Conservation (phyloP, 2,113 vertebrate genomes). For the Brachionichthys hirsutus region DNA sequence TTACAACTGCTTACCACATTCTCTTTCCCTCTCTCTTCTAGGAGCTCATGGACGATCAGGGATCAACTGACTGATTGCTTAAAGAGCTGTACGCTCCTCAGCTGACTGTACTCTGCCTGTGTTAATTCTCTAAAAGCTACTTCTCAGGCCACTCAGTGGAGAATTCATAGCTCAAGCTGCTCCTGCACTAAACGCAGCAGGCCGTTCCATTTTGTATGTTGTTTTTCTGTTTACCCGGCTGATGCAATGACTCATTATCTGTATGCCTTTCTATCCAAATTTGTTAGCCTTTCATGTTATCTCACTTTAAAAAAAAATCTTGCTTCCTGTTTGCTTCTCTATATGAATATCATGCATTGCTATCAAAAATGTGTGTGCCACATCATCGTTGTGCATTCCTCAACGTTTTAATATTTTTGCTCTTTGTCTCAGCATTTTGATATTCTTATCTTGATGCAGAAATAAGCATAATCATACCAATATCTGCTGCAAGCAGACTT, state of each 20-base stretch:
- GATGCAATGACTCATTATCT: neutral
- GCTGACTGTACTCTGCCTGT: constrained; percentile 21
- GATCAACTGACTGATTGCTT: constrained; percentile 65
- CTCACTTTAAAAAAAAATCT: neutral
- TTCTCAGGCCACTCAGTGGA: constrained; percentile 9
- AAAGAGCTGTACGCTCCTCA: constrained; percentile 22
- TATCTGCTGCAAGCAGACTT: no score
- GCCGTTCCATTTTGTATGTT: neutral
- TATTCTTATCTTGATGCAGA: no score
- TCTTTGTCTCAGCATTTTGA: no score
- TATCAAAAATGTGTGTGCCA: neutral
- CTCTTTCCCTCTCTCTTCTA: constrained; percentile 26
- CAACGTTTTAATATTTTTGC: neutral
- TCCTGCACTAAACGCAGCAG: neutral
- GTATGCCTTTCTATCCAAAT: neutral
- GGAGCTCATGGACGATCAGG: constrained; percentile 56
- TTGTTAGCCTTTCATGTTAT: neutral
- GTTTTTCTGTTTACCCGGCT: neutral
- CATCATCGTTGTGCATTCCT: neutral
- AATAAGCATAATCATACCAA: no score
- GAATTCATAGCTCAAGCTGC: neutral
- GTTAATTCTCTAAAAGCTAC: constrained; percentile 33
- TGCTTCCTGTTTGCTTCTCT: constrained; percentile 3
- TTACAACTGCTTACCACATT: neutral
- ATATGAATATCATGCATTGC: neutral